Evolutionary conservation across 2,797 vertebrate species (phyloP).

Genomic region (Buphagus erythrorhynchus): DNA sequence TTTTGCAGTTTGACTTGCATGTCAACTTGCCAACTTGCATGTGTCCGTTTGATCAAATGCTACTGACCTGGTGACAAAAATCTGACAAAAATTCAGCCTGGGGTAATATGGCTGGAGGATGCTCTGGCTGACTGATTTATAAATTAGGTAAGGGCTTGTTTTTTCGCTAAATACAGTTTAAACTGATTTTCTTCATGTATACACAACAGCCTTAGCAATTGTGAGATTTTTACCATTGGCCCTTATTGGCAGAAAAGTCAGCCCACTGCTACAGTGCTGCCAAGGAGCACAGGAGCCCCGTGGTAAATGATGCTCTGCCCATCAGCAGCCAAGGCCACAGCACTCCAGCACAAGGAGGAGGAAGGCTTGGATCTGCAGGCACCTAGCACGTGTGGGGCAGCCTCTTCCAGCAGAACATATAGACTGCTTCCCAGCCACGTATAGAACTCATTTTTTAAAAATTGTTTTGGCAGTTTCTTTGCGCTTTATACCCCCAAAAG

Average conservation of each 20-base stretch:
- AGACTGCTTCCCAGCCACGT: background rate
- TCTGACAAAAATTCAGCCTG: background rate
- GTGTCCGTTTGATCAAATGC: background rate
- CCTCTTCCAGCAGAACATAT: background rate
- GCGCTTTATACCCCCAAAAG: background rate
- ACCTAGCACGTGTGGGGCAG: background rate
- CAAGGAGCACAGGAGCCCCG: background rate
- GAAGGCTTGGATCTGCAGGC: background rate
- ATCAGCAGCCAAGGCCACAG: background rate
- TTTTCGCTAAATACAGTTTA: background rate
- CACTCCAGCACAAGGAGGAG: background rate
- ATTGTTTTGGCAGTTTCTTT: constrained; percentile 18
- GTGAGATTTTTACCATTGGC: background rate
- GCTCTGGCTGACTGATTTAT: background rate
- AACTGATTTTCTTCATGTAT: background rate
- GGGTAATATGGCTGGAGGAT: background rate
- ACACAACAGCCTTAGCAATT: background rate
- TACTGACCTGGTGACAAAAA: background rate
- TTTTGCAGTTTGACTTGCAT: background rate
- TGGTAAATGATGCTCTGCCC: background rate
- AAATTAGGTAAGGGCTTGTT: background rate
- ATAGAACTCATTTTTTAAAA: background rate
- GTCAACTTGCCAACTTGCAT: background rate
- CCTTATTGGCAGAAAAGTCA: background rate
- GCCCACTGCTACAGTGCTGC: background rate